Evolutionary conservation across 2,797 vertebrate species (phyloP).

Genomic region (Chelidonichthys spinosus): DNA sequence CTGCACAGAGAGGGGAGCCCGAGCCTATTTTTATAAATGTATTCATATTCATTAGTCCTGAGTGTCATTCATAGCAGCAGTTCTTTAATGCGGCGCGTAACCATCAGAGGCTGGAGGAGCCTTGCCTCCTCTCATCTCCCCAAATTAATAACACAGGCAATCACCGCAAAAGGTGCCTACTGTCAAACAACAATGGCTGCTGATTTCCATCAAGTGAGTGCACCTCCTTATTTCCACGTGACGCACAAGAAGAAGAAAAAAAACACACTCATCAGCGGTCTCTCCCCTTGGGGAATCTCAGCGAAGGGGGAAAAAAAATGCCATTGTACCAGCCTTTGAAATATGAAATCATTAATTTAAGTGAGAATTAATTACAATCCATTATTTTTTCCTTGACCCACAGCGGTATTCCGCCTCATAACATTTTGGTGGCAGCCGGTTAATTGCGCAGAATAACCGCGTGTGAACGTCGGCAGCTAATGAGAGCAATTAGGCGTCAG

Average conservation of each 20-base stretch:
- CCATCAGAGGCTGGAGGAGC: slow-evolving; percentile 76
- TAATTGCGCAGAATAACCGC: slow-evolving; percentile 81
- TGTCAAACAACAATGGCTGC: slow-evolving; percentile 83
- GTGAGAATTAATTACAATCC: slow-evolving; percentile 83
- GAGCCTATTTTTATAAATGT: slow-evolving; percentile 83
- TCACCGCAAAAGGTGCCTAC: slow-evolving; percentile 82
- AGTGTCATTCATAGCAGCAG: slow-evolving; percentile 81
- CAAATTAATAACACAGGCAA: slow-evolving; percentile 84
- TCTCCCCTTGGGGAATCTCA: slow-evolving; percentile 61
- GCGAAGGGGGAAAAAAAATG: slow-evolving; percentile 41
- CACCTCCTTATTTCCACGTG: slow-evolving; percentile 58
- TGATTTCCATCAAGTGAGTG: slow-evolving; percentile 74
- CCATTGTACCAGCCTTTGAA: slow-evolving; percentile 72
- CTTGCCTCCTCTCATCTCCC: slow-evolving; percentile 76
- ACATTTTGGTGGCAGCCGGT: slow-evolving; percentile 77
- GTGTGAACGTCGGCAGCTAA: slow-evolving; percentile 78
- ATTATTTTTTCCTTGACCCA: slow-evolving; percentile 74
- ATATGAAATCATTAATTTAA: slow-evolving; percentile 82
- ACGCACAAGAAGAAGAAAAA: slow-evolving; percentile 30
- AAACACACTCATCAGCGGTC: slow-evolving; percentile 43
- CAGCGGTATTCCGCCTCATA: slow-evolving; percentile 75
- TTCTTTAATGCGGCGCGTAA: slow-evolving; percentile 75
- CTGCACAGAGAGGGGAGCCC: slow-evolving; percentile 71
- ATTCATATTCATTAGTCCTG: slow-evolving; percentile 85
- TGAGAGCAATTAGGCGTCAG: slow-evolving; percentile 82